Evolutionary conservation across 2,797 vertebrate species (phyloP).

Genomic region (Chromis chromis): DNA sequence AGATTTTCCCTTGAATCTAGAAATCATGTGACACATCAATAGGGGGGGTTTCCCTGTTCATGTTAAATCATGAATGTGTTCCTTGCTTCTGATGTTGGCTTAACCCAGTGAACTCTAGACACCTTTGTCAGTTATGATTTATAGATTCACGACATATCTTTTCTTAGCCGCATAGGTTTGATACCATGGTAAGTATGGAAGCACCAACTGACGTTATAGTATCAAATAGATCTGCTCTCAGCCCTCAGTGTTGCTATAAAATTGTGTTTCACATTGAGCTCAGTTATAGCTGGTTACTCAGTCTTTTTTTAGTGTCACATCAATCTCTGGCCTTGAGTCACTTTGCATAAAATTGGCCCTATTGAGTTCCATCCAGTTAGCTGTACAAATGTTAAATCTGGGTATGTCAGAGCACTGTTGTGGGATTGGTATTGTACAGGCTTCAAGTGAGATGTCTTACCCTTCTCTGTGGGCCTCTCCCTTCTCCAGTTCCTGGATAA

Average conservation of each 20-base stretch:
- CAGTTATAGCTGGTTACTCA: not conserved
- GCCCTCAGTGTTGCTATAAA: not conserved
- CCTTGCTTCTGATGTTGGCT: too few species aligned
- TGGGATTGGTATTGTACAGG: not conserved
- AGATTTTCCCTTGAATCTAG: conserved; percentile 14
- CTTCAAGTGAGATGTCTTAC: conserved; percentile 83
- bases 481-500: conserved; percentile 99
- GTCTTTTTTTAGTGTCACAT: conserved; percentile 14
- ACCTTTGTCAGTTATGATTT: not conserved
- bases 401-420: not conserved
- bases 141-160: not conserved
- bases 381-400: too few species aligned
- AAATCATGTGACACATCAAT: conserved; percentile 31
- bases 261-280: conserved; percentile 1
- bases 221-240: not conserved
- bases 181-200: not conserved
- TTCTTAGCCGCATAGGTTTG: not conserved
- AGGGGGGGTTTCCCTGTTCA: not conserved
- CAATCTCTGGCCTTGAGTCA: conserved; percentile 5
- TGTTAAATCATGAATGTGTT: conserved; percentile 39
- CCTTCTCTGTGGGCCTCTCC: conserved; percentile 98
- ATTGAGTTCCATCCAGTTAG: conserved; percentile 5
- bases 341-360: not conserved
- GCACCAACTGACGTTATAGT: not conserved
- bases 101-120: not conserved